Base-by-base conservation (phyloP, 2,113 vertebrate species). In the Meriones unguiculatus region DNA sequence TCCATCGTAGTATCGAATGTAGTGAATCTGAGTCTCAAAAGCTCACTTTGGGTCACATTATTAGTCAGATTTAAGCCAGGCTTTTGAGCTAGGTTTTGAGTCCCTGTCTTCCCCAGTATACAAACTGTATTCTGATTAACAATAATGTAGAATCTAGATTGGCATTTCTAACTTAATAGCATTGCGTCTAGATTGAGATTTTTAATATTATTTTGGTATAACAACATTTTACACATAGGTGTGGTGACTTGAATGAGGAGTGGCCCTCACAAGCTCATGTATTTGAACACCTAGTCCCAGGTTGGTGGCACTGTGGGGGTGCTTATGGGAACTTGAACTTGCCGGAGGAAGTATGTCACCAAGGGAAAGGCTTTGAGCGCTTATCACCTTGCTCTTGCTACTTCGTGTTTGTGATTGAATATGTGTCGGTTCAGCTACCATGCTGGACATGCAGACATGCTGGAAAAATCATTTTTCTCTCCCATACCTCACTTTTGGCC, bases 1-100 rank as follows among this genome's bases (percentile, higher is more conserved):
- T n/a, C n/a, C n/a, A n/a, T n/a, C n/a, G n/a, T n/a, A n/a, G n/a
- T n/a, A n/a, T n/a, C n/a, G n/a, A n/a, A 70, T 17, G 38, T 32
- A 70, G 20, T 87, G 13, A 92, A 97, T 87, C 15, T 32, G 20
- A 95, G 2, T 65, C 73, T 91, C 25, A 93, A 73, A 80, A 78
- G 75, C 50, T 87, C 64, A 59, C 1, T 59, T 32, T 73, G 65
- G 6, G 62, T 72, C 59, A 69, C 9, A 35, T 35, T 18, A 15
- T 35, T 62, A 62, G n/a, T 91, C 85, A 69, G 28, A 62, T 89
- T 62, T 80, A 3, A 38, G 5, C 35, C 52, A 5, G 41, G 84
- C 32, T 50, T 62, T 86, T 65, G 73, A 88, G 38, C 52, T 3
- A n/a, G 84, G 25, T 32, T 62, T 86, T 65, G 73, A 88, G 87